phyloP scores from a whole-genome alignment of 2,888 invertebrate genomes.

The Pseudanteris insignis region DNA sequence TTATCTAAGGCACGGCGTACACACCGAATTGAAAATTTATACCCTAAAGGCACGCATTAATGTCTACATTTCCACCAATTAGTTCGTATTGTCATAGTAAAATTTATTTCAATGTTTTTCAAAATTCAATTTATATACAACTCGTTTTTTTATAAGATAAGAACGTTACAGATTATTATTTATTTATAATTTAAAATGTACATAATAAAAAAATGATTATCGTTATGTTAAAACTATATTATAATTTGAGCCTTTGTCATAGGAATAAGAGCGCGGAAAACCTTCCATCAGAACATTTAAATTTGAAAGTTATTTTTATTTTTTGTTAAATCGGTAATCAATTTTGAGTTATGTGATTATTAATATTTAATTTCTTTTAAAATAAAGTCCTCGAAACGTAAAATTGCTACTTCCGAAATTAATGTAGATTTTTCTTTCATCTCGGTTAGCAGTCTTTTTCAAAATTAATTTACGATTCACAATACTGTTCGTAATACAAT shows the following conservation, averaged over 20 bases:
- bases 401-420: constrained; percentile 36
- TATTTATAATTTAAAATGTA: no score
- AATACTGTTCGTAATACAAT: constrained; percentile 66
- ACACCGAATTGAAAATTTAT: constrained; percentile 52
- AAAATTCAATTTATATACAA: no score
- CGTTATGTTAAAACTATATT: constrained; percentile 5
- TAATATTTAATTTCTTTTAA: no score
- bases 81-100: constrained; percentile 43
- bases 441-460: constrained; percentile 59
- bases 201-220: no score
- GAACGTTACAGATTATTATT: no score
- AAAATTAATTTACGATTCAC: constrained; percentile 57
- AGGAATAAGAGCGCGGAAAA: constrained; percentile 54
- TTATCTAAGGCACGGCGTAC: constrained; percentile 62
- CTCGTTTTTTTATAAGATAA: no score
- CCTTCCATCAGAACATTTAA: no score
- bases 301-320: no score
- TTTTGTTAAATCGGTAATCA: no score
- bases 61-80: constrained; percentile 42
- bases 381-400: constrained; percentile 27
- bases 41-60: constrained; percentile 57
- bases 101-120: no score
- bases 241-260: constrained; percentile 42
- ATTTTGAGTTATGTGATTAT: no score
- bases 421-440: constrained; percentile 41